Conservation (phyloP, 2,888 invertebrate species). For the Ophioninae sp. region DNA sequence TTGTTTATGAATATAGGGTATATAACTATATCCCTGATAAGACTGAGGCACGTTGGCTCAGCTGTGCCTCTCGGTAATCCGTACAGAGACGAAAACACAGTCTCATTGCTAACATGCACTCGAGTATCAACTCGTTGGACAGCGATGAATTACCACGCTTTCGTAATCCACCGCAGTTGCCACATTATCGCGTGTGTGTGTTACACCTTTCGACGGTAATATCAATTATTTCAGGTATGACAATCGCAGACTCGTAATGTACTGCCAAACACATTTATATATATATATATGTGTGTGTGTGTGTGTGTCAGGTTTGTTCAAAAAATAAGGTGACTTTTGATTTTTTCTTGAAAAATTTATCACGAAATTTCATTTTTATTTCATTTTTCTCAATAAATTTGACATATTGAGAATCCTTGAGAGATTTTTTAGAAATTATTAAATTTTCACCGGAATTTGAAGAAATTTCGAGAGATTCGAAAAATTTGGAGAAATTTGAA, state of each 20-base stretch:
- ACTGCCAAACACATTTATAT: background rate
- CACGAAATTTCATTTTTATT: too few relatives aligned
- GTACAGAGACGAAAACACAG: constrained; percentile 19
- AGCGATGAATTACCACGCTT: constrained; percentile 61
- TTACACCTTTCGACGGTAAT: constrained; percentile 58
- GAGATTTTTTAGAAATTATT: too few relatives aligned
- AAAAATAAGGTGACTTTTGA: too few relatives aligned
- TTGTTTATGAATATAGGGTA: background rate
- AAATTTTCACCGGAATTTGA: too few relatives aligned
- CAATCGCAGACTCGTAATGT: constrained; percentile 38
- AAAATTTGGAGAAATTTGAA: too few relatives aligned
- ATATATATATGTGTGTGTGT: background rate
- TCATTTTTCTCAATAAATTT: too few relatives aligned
- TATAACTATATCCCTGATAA: constrained; percentile 17
- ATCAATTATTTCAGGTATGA: constrained; percentile 64
- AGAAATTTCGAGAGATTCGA: too few relatives aligned
- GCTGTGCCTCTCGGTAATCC: constrained; percentile 2
- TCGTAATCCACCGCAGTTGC: constrained; percentile 61
- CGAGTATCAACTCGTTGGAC: constrained; percentile 52
- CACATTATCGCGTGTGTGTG: constrained; percentile 60
- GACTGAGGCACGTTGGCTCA: constrained; percentile 10
- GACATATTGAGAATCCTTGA: too few relatives aligned
- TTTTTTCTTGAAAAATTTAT: too few relatives aligned
- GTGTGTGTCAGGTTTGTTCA: too few relatives aligned
- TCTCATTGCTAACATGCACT: constrained; percentile 30